Evolutionary conservation across 2,113 vertebrate species (phyloP).

Genomic region (Panthera uncia): DNA sequence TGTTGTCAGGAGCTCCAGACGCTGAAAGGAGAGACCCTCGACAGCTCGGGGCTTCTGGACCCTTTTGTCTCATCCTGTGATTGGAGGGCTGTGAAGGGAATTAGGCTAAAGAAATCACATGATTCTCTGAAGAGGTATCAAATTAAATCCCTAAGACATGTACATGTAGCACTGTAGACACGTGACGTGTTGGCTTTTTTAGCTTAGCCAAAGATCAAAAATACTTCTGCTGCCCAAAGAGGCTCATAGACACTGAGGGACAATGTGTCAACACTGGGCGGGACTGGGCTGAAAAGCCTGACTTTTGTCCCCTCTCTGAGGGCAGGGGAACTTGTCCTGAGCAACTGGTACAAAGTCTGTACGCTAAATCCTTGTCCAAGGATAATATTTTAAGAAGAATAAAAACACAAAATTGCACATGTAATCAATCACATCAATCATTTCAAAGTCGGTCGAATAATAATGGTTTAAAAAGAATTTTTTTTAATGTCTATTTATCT

Average conservation of each 20-base stretch:
- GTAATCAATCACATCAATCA: not conserved
- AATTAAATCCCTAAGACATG: not conserved
- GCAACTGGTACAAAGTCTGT: not conserved
- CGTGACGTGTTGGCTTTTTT: not conserved
- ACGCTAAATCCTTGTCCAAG: not conserved
- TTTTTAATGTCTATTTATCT: too few relatives aligned
- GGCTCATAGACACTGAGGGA: accelerated
- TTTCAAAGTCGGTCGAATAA: not conserved
- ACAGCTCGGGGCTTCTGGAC: not conserved
- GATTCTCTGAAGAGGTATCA: not conserved
- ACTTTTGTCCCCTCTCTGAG: not conserved
- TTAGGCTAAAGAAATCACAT: not conserved
- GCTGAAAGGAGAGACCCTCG: not conserved
- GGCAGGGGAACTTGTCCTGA: not conserved
- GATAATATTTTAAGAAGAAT: not conserved
- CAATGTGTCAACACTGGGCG: accelerated
- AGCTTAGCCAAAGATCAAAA: not conserved
- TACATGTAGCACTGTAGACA: not conserved
- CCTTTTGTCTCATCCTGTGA: not conserved
- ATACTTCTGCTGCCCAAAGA: not conserved
- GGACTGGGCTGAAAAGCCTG: not conserved
- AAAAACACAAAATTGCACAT: not conserved
- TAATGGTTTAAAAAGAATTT: not conserved
- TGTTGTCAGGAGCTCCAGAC: not conserved
- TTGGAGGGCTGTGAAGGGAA: not conserved